Evolutionary conservation across 2,888 invertebrate genomes (phyloP), one percentile per base, ranked within the genome.

Genomic region (Agrotis exclamationis): DNA sequence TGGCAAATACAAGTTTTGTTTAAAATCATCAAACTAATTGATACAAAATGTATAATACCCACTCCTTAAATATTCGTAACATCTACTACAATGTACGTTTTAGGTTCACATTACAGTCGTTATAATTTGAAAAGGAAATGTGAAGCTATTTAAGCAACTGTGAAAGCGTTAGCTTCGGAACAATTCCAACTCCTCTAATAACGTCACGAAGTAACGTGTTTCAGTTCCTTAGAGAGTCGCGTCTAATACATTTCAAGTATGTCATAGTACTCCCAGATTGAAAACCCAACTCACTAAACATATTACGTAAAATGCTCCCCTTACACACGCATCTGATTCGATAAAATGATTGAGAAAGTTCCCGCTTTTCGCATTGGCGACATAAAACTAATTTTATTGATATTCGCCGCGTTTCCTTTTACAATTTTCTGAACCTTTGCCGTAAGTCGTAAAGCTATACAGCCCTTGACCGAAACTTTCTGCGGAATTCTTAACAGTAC

Each of bases 331-430:
- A 84, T 81, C 66, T 80, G 76, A 85, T 83, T 85, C 78, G 71
- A 87, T 86, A 85, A 85, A 87, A 85, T 82, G 68, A 87, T 85
- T 87, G 82, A 79, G 79, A 87, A 85, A 84, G 80, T 86, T 87
- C 84, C 83, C 84, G 82, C 72, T 75, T 57, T 75, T 82, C 85
- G 80, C 81, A 82, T 86, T 79, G 86, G 71, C 70, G 80, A 83
- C 81, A 86, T 88, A 87, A 86, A 89, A 89, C 89, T 88, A 88
- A 89, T 89, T 88, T 89, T 87, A 88, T 88, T 86, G 88, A 88
- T 87, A 88, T 88, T 86, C 85, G 74, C 75, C 76, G 78, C 85
- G 79, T 87, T 88, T 84, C 84, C 85, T 89, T 85, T 86, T 85
- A 86, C 84, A 85, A 87, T 88, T 84, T 84, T 85, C 80, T 74